Evolutionary conservation across 30 jellyfish, hydroid and myxozoan species (phyloP).

Genomic region (Aurelia aurita): DNA sequence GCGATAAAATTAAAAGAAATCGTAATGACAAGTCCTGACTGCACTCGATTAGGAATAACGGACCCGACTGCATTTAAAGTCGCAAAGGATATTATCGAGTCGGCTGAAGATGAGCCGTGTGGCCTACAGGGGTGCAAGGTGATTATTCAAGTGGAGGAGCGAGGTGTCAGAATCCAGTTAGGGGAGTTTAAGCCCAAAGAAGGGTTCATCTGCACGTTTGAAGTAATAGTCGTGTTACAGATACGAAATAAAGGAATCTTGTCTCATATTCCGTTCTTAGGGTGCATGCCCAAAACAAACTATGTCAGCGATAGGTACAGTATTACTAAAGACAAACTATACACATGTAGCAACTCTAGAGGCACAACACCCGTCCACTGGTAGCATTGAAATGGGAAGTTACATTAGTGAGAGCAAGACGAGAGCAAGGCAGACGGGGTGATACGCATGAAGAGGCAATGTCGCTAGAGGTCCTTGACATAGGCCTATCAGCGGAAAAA

Average conservation of each 20-base stretch:
- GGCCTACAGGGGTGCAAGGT: slow-evolving; percentile 80
- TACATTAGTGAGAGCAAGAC: background rate
- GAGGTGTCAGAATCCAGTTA: slow-evolving; percentile 18
- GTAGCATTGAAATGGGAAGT: slow-evolving; percentile 7
- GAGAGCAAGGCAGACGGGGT: no score
- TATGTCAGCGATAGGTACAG: slow-evolving; percentile 42
- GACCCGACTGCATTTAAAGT: slow-evolving; percentile 52
- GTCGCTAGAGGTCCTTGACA: no score
- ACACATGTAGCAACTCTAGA: slow-evolving; percentile 59
- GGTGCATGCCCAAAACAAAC: slow-evolving; percentile 38
- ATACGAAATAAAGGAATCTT: slow-evolving; percentile 10
- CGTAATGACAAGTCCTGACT: slow-evolving; percentile 48
- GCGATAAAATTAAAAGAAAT: slow-evolving; percentile 49
- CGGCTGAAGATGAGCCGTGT: slow-evolving; percentile 75
- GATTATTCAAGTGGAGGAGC: slow-evolving; percentile 18
- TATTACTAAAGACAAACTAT: slow-evolving; percentile 55
- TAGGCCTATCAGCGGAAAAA: no score
- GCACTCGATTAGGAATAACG: slow-evolving; percentile 21
- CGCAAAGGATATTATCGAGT: slow-evolving; percentile 58
- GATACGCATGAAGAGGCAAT: no score
- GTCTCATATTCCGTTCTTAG: slow-evolving; percentile 41
- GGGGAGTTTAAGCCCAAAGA: slow-evolving; percentile 72
- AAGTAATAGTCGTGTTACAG: slow-evolving; percentile 40
- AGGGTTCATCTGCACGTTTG: slow-evolving; percentile 73
- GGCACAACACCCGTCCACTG: slow-evolving; percentile 64